These are phyloP conservation scores for Aricia agestis DNA, from an alignment of 1,140 invertebrate species.

Conservation along the genomic window DNA sequence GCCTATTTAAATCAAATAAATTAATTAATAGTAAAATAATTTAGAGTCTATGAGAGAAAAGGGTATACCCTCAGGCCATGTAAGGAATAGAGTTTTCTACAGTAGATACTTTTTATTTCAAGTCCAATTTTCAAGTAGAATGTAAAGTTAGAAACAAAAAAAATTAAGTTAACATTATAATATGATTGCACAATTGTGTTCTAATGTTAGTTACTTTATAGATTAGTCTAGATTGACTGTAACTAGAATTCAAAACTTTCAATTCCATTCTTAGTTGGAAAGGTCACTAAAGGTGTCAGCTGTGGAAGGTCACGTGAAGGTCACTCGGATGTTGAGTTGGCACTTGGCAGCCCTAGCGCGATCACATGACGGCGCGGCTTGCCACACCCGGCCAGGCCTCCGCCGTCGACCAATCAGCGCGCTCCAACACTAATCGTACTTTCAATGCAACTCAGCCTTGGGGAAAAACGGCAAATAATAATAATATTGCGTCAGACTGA, in stretches of 20 bases:
- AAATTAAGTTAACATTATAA: too few relatives aligned
- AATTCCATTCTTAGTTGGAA: neutral
- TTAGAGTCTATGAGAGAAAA: too few relatives aligned
- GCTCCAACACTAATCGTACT: slow-evolving; percentile 49
- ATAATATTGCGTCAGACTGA: slow-evolving; percentile 45
- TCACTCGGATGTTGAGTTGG: neutral
- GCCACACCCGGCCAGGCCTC: slow-evolving; percentile 68
- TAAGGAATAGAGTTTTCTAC: too few relatives aligned
- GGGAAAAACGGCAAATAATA: slow-evolving; percentile 28
- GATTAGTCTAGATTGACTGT: too few relatives aligned
- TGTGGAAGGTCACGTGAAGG: neutral
- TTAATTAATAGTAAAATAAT: too few relatives aligned
- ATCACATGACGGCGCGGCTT: slow-evolving; percentile 22
- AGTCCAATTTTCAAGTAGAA: too few relatives aligned
- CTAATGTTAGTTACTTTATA: too few relatives aligned
- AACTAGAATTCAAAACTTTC: neutral
- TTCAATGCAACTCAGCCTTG: slow-evolving; percentile 59
- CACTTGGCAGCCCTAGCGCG: neutral
- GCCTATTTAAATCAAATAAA: too few relatives aligned
- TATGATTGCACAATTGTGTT: too few relatives aligned
- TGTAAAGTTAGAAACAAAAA: too few relatives aligned
- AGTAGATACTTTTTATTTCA: too few relatives aligned
- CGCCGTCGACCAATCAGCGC: slow-evolving; percentile 49
- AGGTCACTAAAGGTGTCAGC: neutral
- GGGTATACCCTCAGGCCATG: too few relatives aligned